Evolutionary conservation across 2,888 invertebrate species (phyloP).

Genomic region (Oscheius sp.): DNA sequence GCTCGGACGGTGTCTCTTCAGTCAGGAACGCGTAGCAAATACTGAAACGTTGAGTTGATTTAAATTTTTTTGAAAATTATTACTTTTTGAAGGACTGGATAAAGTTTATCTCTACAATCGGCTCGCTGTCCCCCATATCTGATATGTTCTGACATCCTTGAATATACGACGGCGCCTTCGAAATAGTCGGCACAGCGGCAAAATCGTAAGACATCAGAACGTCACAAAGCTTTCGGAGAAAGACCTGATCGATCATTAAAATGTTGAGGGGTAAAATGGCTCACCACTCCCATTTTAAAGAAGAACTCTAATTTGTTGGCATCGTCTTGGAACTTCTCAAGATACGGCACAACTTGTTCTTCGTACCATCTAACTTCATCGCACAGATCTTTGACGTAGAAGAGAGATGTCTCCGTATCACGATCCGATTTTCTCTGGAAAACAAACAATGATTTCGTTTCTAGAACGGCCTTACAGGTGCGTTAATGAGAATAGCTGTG

Average conservation of each 20-base stretch:
- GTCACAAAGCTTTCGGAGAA: slow-evolving; percentile 13
- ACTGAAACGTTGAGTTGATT: not conserved
- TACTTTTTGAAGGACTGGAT: slow-evolving; percentile 12
- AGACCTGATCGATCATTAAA: not conserved
- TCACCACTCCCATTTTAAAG: slow-evolving; percentile 1
- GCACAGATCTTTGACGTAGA: slow-evolving; percentile 9
- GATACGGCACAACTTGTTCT: not conserved
- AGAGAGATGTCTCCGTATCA: not conserved
- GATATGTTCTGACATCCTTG: no score
- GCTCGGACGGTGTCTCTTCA: slow-evolving; percentile 1
- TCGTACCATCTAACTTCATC: slow-evolving; percentile 13
- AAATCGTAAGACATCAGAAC: slow-evolving; percentile 19
- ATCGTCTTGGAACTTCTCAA: not conserved
- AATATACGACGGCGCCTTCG: not conserved
- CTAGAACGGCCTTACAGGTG: not conserved
- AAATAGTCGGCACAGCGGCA: not conserved
- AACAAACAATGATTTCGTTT: not conserved
- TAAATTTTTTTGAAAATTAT: not conserved
- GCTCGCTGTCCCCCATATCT: no score
- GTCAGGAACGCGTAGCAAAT: not conserved
- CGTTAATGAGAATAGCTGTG: slow-evolving; percentile 5
- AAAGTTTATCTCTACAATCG: not conserved
- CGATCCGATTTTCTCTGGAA: slow-evolving; percentile 5
- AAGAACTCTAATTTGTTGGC: slow-evolving; percentile 1
- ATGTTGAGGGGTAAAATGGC: no score